Conservation (phyloP, 2,797 vertebrate species). For the Sebastiscus albofasciatus region DNA sequence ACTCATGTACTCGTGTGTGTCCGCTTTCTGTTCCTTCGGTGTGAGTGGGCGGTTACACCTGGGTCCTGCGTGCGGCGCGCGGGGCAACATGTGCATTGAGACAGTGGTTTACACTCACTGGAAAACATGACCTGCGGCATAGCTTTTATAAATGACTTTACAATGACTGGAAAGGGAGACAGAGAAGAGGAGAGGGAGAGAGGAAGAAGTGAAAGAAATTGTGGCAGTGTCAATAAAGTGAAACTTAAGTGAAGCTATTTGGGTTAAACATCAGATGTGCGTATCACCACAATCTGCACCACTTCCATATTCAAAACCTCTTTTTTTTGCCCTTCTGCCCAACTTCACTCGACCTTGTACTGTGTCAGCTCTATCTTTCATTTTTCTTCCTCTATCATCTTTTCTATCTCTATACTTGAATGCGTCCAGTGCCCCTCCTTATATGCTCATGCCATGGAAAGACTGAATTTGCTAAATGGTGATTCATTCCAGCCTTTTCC, state of each 20-base stretch:
- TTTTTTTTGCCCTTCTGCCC: not conserved
- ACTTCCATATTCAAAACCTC: slow-evolving; percentile 53
- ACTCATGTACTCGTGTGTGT: not conserved
- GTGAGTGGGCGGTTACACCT: slow-evolving; percentile 71
- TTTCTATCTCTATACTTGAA: slow-evolving; percentile 42
- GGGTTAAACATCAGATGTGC: slow-evolving; percentile 48
- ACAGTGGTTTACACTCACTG: slow-evolving; percentile 67
- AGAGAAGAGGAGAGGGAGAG: not conserved
- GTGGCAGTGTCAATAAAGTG: slow-evolving; percentile 50
- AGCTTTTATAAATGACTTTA: slow-evolving; percentile 40
- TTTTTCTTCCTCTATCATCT: slow-evolving; percentile 15
- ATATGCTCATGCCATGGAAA: slow-evolving; percentile 63
- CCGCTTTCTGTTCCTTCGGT: slow-evolving; percentile 47
- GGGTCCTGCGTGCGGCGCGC: slow-evolving; percentile 37
- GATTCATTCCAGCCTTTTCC: slow-evolving; percentile 73
- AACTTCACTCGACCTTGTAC: slow-evolving; percentile 1
- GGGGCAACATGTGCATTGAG: slow-evolving; percentile 53
- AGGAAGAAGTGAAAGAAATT: slow-evolving; percentile 64
- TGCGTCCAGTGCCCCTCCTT: slow-evolving; percentile 15
- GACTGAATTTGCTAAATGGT: slow-evolving; percentile 63
- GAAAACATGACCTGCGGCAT: slow-evolving; percentile 49
- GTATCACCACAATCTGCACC: slow-evolving; percentile 44
- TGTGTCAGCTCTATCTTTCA: not conserved
- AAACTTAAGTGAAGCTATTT: slow-evolving; percentile 61
- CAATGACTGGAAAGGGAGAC: slow-evolving; percentile 21